Conservation (phyloP, 2,888 invertebrate genomes). For the Thera britannica region DNA sequence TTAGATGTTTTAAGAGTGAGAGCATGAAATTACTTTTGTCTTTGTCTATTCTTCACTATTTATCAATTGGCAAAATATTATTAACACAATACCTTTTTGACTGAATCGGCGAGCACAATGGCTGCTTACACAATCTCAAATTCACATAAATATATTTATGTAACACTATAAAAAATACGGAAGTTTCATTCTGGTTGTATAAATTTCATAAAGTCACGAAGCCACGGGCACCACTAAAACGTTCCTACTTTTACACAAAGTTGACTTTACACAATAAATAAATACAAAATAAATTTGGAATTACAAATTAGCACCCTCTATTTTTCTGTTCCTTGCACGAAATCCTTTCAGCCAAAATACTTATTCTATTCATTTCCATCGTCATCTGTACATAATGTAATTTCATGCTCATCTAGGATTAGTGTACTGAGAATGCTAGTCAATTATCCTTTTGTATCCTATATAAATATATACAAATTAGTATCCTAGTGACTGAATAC, state of each 20-base stretch:
- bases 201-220: no score
- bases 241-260: no score
- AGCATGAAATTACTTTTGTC: constrained; percentile 79
- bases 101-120: constrained; percentile 16
- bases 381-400: constrained; percentile 63
- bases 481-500: constrained; percentile 41
- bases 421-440: constrained; percentile 84
- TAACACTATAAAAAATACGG: neutral
- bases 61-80: constrained; percentile 28
- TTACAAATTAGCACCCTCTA: constrained; percentile 25
- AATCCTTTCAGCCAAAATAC: constrained; percentile 27
- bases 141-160: neutral
- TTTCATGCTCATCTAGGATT: constrained; percentile 80
- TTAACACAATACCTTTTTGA: constrained; percentile 1
- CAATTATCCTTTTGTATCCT: constrained; percentile 65
- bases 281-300: neutral
- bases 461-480: constrained; percentile 46
- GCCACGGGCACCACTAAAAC: no score
- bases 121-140: constrained; percentile 3
- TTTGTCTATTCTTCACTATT: constrained; percentile 44
- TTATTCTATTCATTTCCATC: constrained; percentile 31
- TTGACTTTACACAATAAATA: constrained; percentile 2
- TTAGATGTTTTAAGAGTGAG: constrained; percentile 68
- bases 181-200: no score
- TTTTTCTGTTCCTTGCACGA: constrained; percentile 43